phyloP scores from a whole-genome alignment of 1,140 invertebrate genomes.

The Acromyrmex charruanus region DNA sequence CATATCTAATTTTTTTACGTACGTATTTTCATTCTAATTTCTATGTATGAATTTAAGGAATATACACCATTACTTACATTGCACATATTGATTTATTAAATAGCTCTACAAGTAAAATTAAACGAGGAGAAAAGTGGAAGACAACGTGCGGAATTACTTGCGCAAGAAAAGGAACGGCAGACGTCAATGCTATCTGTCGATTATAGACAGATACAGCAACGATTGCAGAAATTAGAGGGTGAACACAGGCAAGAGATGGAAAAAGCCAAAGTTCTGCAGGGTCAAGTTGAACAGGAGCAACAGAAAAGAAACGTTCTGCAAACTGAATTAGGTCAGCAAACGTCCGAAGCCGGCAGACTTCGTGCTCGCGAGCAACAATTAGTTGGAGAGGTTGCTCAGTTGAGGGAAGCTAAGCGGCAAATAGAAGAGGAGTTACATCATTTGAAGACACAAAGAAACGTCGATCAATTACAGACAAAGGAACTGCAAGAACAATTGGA shows the following conservation, averaged over 20 bases:
- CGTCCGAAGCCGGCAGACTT: slow-evolving; percentile 91
- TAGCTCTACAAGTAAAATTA: slow-evolving; percentile 95
- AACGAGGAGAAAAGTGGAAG: slow-evolving; percentile 95
- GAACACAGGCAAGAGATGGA: slow-evolving; percentile 95
- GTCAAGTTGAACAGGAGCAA: slow-evolving; percentile 96
- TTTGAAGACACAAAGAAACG: slow-evolving; percentile 91
- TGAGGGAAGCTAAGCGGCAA: slow-evolving; percentile 90
- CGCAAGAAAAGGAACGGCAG: slow-evolving; percentile 97
- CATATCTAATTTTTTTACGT: slow-evolving; percentile 62
- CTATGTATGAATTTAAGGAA: not conserved
- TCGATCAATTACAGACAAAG: slow-evolving; percentile 94
- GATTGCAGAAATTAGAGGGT: slow-evolving; percentile 95
- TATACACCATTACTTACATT: not conserved
- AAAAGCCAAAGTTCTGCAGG: slow-evolving; percentile 93
- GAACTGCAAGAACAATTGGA: slow-evolving; percentile 98
- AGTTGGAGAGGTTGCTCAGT: slow-evolving; percentile 90
- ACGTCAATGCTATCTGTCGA: slow-evolving; percentile 98
- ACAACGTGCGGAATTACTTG: slow-evolving; percentile 93
- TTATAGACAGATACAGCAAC: slow-evolving; percentile 96
- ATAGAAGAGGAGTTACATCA: slow-evolving; percentile 94
- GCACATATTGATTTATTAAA: slow-evolving; percentile 54
- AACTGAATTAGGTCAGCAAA: slow-evolving; percentile 90
- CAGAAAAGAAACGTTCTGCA: slow-evolving; percentile 92
- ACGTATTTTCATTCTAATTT: slow-evolving; percentile 61
- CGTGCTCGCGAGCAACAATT: slow-evolving; percentile 93